phyloP scores from a whole-genome alignment of 2,113 vertebrate genomes.

The Setophaga petechia region DNA sequence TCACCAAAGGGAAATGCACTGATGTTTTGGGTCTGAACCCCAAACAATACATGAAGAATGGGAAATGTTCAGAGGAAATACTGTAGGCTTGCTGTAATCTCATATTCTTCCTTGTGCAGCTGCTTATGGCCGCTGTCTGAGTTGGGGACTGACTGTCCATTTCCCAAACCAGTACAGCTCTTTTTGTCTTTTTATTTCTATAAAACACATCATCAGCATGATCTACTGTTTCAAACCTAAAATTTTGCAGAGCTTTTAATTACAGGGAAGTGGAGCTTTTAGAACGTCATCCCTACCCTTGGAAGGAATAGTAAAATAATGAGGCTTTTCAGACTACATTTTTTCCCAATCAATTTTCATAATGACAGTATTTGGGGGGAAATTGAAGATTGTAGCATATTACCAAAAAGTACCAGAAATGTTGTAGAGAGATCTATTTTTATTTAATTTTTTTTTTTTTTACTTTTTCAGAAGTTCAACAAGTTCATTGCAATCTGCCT shows the following conservation, averaged over 20 bases:
- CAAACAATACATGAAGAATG: background rate
- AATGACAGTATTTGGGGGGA: slow-evolving; percentile 28
- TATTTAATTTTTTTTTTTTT: background rate
- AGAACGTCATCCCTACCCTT: slow-evolving; percentile 45
- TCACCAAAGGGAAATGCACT: background rate
- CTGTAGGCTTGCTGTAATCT: background rate
- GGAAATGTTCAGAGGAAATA: background rate
- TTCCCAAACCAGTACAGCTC: background rate
- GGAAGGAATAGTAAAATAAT: slow-evolving; percentile 47
- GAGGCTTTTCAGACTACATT: slow-evolving; percentile 23
- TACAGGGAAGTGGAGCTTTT: slow-evolving; percentile 50
- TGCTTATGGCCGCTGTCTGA: background rate
- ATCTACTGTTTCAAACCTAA: slow-evolving; percentile 48
- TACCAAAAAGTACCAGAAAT: slow-evolving; percentile 40
- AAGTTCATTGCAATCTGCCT: slow-evolving; percentile 62
- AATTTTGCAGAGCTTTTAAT: slow-evolving; percentile 61
- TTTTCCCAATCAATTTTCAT: slow-evolving; percentile 38
- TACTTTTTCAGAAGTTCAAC: slow-evolving; percentile 50
- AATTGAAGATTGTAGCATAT: slow-evolving; percentile 41
- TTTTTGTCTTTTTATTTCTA: slow-evolving; percentile 34
- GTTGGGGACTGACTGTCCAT: background rate
- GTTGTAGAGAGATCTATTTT: slow-evolving; percentile 12
- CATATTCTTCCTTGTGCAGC: background rate
- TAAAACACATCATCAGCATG: slow-evolving; percentile 10
- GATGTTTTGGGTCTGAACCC: background rate